Evolutionary conservation across 2,113 vertebrate genomes (phyloP), one percentile per base, ranked within the genome.

Genomic region (Mormyrus lacerda): DNA sequence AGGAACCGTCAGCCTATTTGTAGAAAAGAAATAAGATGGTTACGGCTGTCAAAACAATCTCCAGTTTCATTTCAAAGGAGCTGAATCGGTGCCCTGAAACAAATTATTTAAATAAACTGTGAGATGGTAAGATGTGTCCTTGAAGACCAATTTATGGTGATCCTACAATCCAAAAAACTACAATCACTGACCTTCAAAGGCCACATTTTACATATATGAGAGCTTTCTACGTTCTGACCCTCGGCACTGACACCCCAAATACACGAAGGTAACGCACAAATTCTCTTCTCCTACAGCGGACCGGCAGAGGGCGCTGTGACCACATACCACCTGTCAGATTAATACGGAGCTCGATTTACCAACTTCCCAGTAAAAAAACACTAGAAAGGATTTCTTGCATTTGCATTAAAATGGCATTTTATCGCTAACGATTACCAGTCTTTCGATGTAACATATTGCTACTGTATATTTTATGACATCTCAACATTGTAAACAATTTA

Each of bases 281-380:
- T 79, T 19, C 4, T 76, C 69, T 17, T 17, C 27, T 39, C 35
- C 15, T 42, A 19, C 73, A 19, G 73, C 73, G 17, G 4, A 82
- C 39, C 88, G 39, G 73, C 50, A 89, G 88, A 89, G 88, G 88
- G 88, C 73, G 42, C 88, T 83, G 65, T 45, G 39, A 6, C 45
- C 79, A 82, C 73, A 89, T 31, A 42, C 48, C 48, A 21, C 48
- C 50, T 53, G 88, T 73, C 73, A 82, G 69, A 42, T 83, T 51
- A 82, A 44, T 44, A 42, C 15, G 19, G 35, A n/a, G 47, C 79
- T 39, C 27, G 27, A 39, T 0, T 76, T 15, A 76, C 69, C 15
- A 76, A 31, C 69, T 76, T 76, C 3, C 3, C 31, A 15, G 35
- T 35, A 79, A 69, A 69, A 69, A 24, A 27, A 61, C 10, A 69